Percentiles rank a stretch among this genome's conserved stretches.
These are phyloP conservation scores for Tetramorium simillimum DNA, from an alignment of 1,140 invertebrate species.

Conservation along the genomic window DNA sequence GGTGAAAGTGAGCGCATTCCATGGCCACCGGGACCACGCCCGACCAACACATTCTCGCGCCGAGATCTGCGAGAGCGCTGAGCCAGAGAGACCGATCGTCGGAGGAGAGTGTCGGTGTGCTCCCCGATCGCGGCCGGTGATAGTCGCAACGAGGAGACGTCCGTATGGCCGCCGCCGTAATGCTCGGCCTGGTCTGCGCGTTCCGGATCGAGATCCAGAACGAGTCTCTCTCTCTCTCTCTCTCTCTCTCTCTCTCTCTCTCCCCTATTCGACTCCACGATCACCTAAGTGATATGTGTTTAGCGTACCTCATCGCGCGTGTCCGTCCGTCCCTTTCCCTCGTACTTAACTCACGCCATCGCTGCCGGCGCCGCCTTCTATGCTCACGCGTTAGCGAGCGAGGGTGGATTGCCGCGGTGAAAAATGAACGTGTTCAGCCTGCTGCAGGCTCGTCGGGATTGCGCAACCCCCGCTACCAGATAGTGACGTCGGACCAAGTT, in stretches of 20 bases:
- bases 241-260: slow-evolving; percentile 21
- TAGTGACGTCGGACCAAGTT: neutral
- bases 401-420: slow-evolving; percentile 41
- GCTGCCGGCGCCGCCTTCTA: slow-evolving; percentile 31
- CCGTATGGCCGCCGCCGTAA: slow-evolving; percentile 25
- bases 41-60: slow-evolving; percentile 78
- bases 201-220: slow-evolving; percentile 59
- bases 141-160: slow-evolving; percentile 54
- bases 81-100: slow-evolving; percentile 47
- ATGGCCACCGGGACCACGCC: slow-evolving; percentile 85
- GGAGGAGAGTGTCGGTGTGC: slow-evolving; percentile 62
- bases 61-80: slow-evolving; percentile 67
- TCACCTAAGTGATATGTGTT: slow-evolving; percentile 51
- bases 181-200: slow-evolving; percentile 20
- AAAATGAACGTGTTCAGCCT: slow-evolving; percentile 24
- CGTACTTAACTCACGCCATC: slow-evolving; percentile 27
- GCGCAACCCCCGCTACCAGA: slow-evolving; percentile 1
- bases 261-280: slow-evolving; percentile 10
- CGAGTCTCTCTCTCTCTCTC: slow-evolving; percentile 43
- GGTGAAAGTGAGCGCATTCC: slow-evolving; percentile 86
- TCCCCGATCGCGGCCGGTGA: slow-evolving; percentile 36
- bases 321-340: slow-evolving; percentile 50
- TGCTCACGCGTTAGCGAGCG: slow-evolving; percentile 20
- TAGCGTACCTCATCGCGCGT: slow-evolving; percentile 50
- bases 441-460: slow-evolving; percentile 18